phyloP scores from a whole-genome alignment of 2,797 vertebrate species.

The Arrhamphus sclerolepis region DNA sequence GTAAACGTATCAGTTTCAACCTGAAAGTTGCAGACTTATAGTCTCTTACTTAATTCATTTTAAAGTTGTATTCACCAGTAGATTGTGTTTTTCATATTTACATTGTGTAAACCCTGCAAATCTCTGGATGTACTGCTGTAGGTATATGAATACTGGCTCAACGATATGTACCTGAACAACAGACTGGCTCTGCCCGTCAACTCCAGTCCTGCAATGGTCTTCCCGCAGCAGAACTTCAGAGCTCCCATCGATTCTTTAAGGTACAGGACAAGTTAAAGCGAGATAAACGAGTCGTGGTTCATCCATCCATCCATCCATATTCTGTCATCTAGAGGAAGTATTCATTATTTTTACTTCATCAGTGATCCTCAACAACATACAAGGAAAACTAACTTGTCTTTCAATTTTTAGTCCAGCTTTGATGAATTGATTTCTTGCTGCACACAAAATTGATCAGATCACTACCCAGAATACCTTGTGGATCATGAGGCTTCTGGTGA shows the following conservation, averaged over 20 bases:
- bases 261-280: conserved; percentile 64
- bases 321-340: neutral
- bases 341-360: neutral
- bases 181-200: conserved; percentile 91
- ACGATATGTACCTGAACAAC: conserved; percentile 98
- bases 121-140: conserved; percentile 49
- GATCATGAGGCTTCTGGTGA: neutral
- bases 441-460: neutral
- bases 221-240: conserved; percentile 89
- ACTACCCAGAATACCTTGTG: neutral
- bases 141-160: conserved; percentile 95
- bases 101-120: neutral
- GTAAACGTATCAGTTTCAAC: too few relatives aligned
- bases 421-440: neutral
- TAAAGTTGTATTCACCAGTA: neutral
- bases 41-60: neutral
- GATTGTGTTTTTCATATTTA: neutral
- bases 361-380: too few relatives aligned
- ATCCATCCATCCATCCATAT: neutral
- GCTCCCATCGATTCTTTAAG: conserved; percentile 88
- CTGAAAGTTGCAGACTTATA: neutral
- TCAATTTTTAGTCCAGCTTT: neutral
- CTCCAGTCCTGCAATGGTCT: conserved; percentile 94
- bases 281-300: neutral
- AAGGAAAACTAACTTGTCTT: too few relatives aligned